Conservation (phyloP, 2,888 invertebrate species). For the Ormia ochracea region DNA sequence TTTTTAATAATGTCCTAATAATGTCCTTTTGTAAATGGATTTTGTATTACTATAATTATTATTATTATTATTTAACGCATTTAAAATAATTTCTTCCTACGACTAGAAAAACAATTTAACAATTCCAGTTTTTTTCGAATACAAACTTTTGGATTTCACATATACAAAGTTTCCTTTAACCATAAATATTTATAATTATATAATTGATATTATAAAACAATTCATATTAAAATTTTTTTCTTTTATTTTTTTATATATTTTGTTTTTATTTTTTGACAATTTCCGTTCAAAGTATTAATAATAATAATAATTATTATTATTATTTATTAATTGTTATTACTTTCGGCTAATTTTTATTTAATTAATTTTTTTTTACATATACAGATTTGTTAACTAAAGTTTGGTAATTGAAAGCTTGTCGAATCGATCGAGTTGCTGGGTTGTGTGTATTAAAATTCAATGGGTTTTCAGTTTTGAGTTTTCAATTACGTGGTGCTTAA, state of each 20-base stretch:
- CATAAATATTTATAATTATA: background rate
- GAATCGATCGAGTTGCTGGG: background rate
- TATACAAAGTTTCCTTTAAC: constrained; percentile 36
- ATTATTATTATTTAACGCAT: constrained; percentile 16
- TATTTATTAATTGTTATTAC: too few species aligned
- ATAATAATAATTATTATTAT: too few species aligned
- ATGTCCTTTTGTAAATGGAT: too few species aligned
- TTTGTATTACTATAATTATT: background rate
- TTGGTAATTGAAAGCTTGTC: constrained; percentile 42
- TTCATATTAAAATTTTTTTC: too few species aligned
- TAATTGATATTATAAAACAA: too few species aligned
- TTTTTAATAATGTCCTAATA: background rate
- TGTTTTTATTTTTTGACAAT: too few species aligned
- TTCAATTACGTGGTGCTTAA: constrained; percentile 31
- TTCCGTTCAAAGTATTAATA: too few species aligned
- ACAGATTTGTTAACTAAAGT: constrained; percentile 55
- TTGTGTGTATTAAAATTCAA: background rate
- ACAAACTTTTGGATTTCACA: constrained; percentile 24
- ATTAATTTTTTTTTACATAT: background rate
- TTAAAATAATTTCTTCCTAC: background rate
- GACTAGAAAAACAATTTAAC: constrained; percentile 21
- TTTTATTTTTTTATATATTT: too few species aligned
- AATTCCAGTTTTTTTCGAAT: background rate
- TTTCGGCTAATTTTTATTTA: background rate
- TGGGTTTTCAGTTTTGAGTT: background rate